Evolutionary conservation across 2,113 vertebrate species (phyloP), one percentile per base, ranked within the genome.

Genomic region (Clarias gariepinus): DNA sequence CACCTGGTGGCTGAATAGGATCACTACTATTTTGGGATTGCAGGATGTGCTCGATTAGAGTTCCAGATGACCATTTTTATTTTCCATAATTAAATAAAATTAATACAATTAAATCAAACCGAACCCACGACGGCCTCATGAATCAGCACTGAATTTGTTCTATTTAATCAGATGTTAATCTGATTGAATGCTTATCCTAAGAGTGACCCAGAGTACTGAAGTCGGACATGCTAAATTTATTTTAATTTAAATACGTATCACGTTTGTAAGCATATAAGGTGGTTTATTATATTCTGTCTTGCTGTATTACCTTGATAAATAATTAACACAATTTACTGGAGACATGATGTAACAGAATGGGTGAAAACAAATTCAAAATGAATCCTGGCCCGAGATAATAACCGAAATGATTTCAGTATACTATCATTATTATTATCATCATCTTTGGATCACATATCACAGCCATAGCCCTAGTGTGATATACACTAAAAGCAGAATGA

Each of bases 1-100:
- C 85, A 89, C 82, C 88, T 87, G 33, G 88, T 89, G 88, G 82
- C 58, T 58, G 3, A 86, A 87, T 19, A 41, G 8, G 10, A 1
- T 53, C 47, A 84, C 52, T 86, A 77, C 82, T 58, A 47, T 66
- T 86, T 63, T 30, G 16, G 19, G 21, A 69, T 7, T 23, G 3
- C 18, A 66, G 58, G 2, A 30, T 23, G 30, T 58, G 28, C 77
- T 61, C 3, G 23, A 60, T 57, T 47, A 47, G 12, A 19, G 7
- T 36, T 23, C 69, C 19, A 21, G 33, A 10, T 9, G 8, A 71
- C 3, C 19, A 18, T 69, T 19, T 69, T 15, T 21, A 41, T 73
- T 73, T 73, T 4, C 69, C 69, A 9, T 73, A 41, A 47, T 47
- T 8, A 47, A 47, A 47, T 47, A 9, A 47, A 8, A 47, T 47